Conservation (phyloP, 2,113 vertebrate genomes). For the Oriolus oriolus region DNA sequence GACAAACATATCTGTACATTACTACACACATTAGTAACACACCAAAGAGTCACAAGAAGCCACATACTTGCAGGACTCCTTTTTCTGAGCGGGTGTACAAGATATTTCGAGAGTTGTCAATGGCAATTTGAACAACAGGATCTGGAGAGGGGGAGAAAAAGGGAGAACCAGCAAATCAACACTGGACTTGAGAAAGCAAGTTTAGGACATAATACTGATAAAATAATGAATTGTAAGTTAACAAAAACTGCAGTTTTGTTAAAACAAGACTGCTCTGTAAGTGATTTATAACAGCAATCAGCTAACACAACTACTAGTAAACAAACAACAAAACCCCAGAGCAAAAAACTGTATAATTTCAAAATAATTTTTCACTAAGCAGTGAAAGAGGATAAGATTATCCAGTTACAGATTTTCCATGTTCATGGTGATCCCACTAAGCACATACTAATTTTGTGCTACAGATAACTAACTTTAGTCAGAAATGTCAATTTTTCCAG, state of each 20-base stretch:
- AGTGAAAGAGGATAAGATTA: background rate
- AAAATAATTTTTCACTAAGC: background rate
- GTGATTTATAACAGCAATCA: background rate
- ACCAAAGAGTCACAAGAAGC: background rate
- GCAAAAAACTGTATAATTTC: background rate
- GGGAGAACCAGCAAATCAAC: background rate
- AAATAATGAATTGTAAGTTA: background rate
- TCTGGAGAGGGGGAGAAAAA: conserved; percentile 65
- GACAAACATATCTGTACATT: background rate
- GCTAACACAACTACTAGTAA: background rate
- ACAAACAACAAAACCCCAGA: background rate
- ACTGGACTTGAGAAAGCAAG: background rate
- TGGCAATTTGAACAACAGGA: conserved; percentile 92
- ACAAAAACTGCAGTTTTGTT: background rate
- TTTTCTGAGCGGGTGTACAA: conserved; percentile 94
- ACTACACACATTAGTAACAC: background rate
- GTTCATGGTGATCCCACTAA: background rate
- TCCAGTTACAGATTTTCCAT: background rate
- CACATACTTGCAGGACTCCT: conserved; percentile 88
- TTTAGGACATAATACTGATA: background rate
- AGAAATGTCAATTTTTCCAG: background rate
- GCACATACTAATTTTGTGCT: background rate
- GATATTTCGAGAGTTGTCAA: conserved; percentile 92
- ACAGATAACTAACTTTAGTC: background rate
- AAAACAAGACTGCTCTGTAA: background rate